Base-by-base conservation (phyloP, 2,888 invertebrate genomes). In the Camponotus fellah region DNA sequence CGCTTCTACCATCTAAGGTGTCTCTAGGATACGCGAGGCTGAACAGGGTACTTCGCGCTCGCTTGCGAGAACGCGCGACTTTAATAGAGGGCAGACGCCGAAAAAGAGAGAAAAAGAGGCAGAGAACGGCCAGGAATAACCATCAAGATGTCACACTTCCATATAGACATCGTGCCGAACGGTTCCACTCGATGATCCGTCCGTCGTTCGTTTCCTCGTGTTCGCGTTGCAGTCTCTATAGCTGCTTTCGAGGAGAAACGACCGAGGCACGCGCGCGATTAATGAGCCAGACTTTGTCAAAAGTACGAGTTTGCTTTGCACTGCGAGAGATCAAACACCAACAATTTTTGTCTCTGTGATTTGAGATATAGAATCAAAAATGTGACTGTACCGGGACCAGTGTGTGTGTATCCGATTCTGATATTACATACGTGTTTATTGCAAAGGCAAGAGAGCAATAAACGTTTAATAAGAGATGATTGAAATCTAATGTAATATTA, bases 71-170 rank as follows among this genome's bases (percentile, higher is more conserved):
- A 85, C 87, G 86, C 88, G 89, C 88, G 87, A 84, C 87, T 90
- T 91, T 92, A 91, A 92, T 91, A 93, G 92, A 93, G 92, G 92
- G 92, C 92, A 92, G 92, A 91, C 89, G 90, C 82, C 86, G 53
- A 53, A 53, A 49, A 49, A 17, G 49, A 49, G 49, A 49, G 80
- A 68, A 68, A 75, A 10, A 43, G 79, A 86, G 80, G 56, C 69
- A 75, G 90, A n/a, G 53, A 53, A n/a, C 87, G 87, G 93, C 93
- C 94, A 94, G 93, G 94, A 94, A 94, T 94, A 94, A 94, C 94
- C 94, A 90, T 94, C 93, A 92, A 93, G 94, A 94, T 94, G 94
- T 94, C 94, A 94, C 94, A 94, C 94, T 94, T 94, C 93, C 94
- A 94, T 94, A 93, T 92, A 94, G 94, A 94, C 93, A 90, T 92